A percentile compares a stretch with the other conserved stretches of the same genome.
phyloP scores from a whole-genome alignment of 2,888 invertebrate species.

The Hypercompe scribonia region DNA sequence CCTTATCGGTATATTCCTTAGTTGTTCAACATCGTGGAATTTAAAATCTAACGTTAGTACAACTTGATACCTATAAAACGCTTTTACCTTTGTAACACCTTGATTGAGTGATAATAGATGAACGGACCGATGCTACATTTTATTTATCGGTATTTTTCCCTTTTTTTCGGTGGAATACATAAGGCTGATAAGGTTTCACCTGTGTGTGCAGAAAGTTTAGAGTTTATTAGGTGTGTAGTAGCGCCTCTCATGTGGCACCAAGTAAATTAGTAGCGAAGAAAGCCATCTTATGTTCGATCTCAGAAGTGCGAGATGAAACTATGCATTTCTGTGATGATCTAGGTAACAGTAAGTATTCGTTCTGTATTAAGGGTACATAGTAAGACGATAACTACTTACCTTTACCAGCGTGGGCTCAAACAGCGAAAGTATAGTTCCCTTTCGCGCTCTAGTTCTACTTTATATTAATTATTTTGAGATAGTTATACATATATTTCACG shows the following conservation, averaged over 20 bases:
- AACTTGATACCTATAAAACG: too few species aligned
- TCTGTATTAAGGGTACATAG: conserved; percentile 36
- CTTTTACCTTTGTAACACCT: background rate
- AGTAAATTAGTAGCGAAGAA: background rate
- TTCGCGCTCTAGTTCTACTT: conserved; percentile 60
- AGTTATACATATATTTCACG: conserved; percentile 54
- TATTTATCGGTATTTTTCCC: too few species aligned
- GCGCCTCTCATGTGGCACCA: background rate
- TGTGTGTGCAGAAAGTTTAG: too few species aligned
- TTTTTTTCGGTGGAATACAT: too few species aligned
- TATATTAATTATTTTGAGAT: conserved; percentile 61
- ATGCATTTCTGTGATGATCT: background rate
- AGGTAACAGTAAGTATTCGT: background rate
- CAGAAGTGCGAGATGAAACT: background rate
- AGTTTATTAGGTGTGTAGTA: background rate
- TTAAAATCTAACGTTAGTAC: too few species aligned
- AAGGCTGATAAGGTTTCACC: too few species aligned
- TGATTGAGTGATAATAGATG: too few species aligned
- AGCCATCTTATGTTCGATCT: background rate
- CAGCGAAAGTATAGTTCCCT: conserved; percentile 62
- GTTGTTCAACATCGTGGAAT: background rate
- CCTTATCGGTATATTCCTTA: too few species aligned
- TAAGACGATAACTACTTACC: conserved; percentile 43
- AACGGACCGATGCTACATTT: too few species aligned
- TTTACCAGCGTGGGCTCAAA: conserved; percentile 45